These are phyloP conservation scores for Dorcus parallelipipedus DNA, from an alignment of 2,888 invertebrate species.

Conservation along the genomic window DNA sequence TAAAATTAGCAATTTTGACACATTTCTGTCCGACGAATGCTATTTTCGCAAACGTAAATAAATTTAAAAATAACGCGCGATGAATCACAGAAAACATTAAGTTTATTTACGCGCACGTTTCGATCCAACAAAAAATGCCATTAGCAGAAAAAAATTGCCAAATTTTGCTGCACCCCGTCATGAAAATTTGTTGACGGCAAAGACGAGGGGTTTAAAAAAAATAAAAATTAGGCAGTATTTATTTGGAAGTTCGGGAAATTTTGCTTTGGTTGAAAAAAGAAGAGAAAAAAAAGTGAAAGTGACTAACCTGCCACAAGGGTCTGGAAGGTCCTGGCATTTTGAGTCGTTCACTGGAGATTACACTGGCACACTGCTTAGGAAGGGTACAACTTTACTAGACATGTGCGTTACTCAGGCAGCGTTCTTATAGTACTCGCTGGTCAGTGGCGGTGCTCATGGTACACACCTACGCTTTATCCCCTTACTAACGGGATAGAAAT, in stretches of 20 bases:
- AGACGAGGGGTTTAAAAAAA: too few relatives aligned
- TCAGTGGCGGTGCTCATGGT: slow-evolving; percentile 10
- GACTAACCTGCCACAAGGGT: slow-evolving; percentile 70
- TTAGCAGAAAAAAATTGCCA: too few relatives aligned
- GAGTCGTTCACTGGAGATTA: not conserved
- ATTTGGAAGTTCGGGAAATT: too few relatives aligned
- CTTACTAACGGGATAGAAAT: slow-evolving; percentile 12
- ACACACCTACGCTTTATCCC: not conserved
- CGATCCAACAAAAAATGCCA: too few relatives aligned
- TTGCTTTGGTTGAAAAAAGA: too few relatives aligned
- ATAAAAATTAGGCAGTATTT: too few relatives aligned
- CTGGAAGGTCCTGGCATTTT: slow-evolving; percentile 68
- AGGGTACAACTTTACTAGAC: not conserved
- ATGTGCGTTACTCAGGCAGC: slow-evolving; percentile 7
- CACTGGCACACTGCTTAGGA: not conserved
- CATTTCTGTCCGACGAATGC: slow-evolving; percentile 10
- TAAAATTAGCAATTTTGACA: slow-evolving; percentile 18
- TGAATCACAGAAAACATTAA: slow-evolving; percentile 18
- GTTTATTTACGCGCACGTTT: too few relatives aligned
- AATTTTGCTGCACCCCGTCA: too few relatives aligned
- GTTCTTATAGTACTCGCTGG: slow-evolving; percentile 16
- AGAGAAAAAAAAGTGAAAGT: not conserved
- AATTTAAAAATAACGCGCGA: slow-evolving; percentile 23
- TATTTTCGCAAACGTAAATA: slow-evolving; percentile 19
- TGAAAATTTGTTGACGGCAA: too few relatives aligned